Conservation (phyloP, 30 jellyfish, hydroid and myxozoan species). For the Aurelia coerulea region DNA sequence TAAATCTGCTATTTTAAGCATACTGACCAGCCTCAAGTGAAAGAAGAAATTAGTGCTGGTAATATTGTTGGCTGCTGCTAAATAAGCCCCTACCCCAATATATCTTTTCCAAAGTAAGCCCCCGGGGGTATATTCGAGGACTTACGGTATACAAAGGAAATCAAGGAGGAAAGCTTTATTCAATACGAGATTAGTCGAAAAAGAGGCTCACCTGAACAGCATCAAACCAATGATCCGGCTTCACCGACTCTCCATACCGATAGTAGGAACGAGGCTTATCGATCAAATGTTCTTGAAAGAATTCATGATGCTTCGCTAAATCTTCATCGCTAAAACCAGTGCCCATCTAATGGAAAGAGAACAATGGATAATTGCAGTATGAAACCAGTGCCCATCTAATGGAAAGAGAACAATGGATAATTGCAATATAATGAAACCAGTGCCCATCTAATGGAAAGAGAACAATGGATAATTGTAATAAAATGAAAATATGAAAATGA, state of each 20-base stretch:
- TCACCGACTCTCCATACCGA: slow-evolving; percentile 84
- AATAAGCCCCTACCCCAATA: no score
- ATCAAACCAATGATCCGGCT: slow-evolving; percentile 99
- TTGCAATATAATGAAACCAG: slow-evolving; percentile 77
- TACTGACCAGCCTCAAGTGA: no score
- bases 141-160: not conserved
- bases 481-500: no score
- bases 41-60: no score
- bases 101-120: no score
- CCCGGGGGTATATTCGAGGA: no score
- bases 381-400: slow-evolving; percentile 96
- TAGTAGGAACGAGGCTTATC: slow-evolving; percentile 96
- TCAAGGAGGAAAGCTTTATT: not conserved
- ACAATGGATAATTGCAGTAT: not conserved
- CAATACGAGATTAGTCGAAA: no score
- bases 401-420: not conserved
- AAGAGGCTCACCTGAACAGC: slow-evolving; percentile 84
- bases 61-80: no score
- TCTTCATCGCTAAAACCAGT: slow-evolving; percentile 97
- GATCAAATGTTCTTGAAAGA: slow-evolving; percentile 84
- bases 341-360: slow-evolving; percentile 71
- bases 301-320: slow-evolving; percentile 81
- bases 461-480: not conserved
- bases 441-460: slow-evolving; percentile 76
- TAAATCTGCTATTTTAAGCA: no score